Base-by-base conservation (phyloP, 2,797 vertebrate genomes). In the Petrocephalus sullivani region DNA sequence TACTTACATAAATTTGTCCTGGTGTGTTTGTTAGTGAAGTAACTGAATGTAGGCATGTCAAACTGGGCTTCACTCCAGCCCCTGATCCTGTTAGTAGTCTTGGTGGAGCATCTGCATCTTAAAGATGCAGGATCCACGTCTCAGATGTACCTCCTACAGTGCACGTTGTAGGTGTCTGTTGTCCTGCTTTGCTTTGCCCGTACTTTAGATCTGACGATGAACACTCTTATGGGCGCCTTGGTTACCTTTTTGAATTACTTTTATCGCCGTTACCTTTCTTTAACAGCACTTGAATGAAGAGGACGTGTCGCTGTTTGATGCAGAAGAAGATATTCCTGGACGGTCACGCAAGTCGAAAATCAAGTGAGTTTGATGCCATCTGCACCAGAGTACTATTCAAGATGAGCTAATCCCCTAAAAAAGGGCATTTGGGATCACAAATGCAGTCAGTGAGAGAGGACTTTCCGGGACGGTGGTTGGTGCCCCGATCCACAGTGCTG, bases 281-380 rank as follows among this genome's bases (percentile, higher is more conserved):
- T 91, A 89, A 57, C 90, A 99, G 98, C 97, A 97, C 89, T 94
- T 95, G 90, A 96, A 97, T 51, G 97, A 99, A 54, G 98, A 98
- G 91, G 97, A 99, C 0, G 97, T 99, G 90, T 97, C 98, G 87
- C 95, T 99, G 81, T 99, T 99, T 87, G 98, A 99, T 89, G 97
- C 97, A 0, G 98, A 99, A 92, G 97, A 98, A 58, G 97, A 98
- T 89, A 91, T 90, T 0, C 92, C 95, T 86, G 94, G 93, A 91
- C 95, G 93, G 90, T 92, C 95, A 12, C 97, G 93, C 92, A 97
- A 94, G 90, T 92, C 93, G 0, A 96, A 93, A 75, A 96, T 98
- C 37, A 97, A 96, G 98, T 99, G 89, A 82, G 95, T 92, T 21
- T 16, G 7, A 61, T 33, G 71, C 9, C 5, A 8, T 33, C 12